Evolutionary conservation across 2,113 vertebrate genomes (phyloP).

Genomic region (Erpornis zantholeuca): DNA sequence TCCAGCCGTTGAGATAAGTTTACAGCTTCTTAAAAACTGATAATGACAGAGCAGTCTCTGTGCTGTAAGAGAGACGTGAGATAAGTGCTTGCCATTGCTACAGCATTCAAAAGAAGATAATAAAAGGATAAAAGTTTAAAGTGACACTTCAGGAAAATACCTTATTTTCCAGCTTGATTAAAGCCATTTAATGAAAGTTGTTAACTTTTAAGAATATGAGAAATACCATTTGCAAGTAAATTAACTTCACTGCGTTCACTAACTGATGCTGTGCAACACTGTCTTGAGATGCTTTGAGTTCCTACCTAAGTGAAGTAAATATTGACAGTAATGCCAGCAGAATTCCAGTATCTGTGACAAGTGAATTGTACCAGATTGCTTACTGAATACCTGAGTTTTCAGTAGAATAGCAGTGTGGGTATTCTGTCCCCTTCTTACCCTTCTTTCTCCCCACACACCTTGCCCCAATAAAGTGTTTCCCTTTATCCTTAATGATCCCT

Average conservation of each 20-base stretch:
- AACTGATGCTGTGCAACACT: background rate
- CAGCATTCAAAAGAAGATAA: slow-evolving; percentile 40
- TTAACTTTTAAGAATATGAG: background rate
- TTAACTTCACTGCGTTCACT: background rate
- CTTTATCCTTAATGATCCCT: background rate
- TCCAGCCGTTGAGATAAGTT: slow-evolving; percentile 66
- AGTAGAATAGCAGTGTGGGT: background rate
- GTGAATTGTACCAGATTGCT: background rate
- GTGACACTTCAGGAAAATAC: slow-evolving; percentile 35
- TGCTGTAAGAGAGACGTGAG: slow-evolving; percentile 7
- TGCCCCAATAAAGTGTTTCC: background rate
- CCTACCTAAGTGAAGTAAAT: background rate
- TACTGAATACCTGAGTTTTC: background rate
- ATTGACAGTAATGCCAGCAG: background rate
- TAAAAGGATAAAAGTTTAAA: slow-evolving; percentile 45
- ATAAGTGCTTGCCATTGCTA: slow-evolving; percentile 39
- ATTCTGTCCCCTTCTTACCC: background rate
- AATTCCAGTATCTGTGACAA: background rate
- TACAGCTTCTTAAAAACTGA: slow-evolving; percentile 54
- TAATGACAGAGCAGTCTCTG: slow-evolving; percentile 54
- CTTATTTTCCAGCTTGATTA: slow-evolving; percentile 39
- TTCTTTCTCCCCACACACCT: accelerated
- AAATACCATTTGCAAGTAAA: slow-evolving; percentile 31
- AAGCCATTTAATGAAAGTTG: slow-evolving; percentile 16
- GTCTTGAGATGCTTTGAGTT: background rate